Conservation (phyloP, 2,113 vertebrate species). For the Python bivittatus region DNA sequence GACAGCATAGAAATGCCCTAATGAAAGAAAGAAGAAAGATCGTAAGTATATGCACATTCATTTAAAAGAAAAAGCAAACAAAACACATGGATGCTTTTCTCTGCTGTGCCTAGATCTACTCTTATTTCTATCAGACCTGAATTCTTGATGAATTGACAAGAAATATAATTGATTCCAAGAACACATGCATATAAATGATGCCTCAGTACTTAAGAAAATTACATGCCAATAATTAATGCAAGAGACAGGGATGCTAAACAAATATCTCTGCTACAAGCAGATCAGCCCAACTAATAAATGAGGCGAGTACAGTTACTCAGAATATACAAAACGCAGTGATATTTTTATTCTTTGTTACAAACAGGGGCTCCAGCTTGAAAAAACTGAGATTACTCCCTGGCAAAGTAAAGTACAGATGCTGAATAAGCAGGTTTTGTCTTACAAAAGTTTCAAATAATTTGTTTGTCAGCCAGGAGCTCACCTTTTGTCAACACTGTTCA, state of each 20-base stretch:
- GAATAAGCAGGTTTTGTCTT: not conserved
- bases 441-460: not conserved
- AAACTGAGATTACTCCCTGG: not conserved
- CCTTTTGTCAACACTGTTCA: not conserved
- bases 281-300: conserved; percentile 40
- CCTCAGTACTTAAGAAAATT: not conserved
- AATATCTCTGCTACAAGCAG: conserved; percentile 22
- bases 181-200: conserved; percentile 15
- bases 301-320: conserved; percentile 19
- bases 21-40: not conserved
- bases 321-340: conserved; percentile 43
- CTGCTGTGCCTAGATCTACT: not conserved
- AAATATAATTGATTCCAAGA: conserved; percentile 2
- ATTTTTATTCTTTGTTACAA: conserved; percentile 12
- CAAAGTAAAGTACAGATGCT: not conserved
- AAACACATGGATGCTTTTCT: not conserved
- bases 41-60: not conserved
- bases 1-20: not conserved
- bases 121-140: not conserved
- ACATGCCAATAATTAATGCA: not conserved
- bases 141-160: not conserved
- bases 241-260: not conserved
- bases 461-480: not conserved
- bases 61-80: not conserved
- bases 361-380: not conserved